Percentiles rank a stretch among this genome's conserved stretches.
phyloP scores from a whole-genome alignment of 2,888 invertebrate species.

The Sylvicola fuscatus region DNA sequence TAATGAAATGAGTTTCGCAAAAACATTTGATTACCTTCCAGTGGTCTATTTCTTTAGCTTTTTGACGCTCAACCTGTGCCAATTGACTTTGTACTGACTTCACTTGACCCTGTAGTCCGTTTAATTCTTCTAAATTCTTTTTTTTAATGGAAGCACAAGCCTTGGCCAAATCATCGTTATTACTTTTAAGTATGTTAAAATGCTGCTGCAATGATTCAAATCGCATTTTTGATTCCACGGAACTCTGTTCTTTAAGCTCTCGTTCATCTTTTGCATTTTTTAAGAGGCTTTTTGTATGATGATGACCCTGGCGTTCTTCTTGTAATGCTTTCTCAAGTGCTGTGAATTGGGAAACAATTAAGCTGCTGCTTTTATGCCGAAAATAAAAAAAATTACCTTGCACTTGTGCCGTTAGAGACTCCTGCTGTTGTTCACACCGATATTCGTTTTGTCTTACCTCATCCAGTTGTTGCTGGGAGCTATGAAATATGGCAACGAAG shows the following conservation, averaged over 20 bases:
- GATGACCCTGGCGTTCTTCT: conserved; percentile 31
- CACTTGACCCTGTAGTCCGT: conserved; percentile 26
- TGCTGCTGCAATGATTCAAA: conserved; percentile 33
- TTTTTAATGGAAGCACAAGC: conserved; percentile 28
- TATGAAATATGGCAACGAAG: conserved; percentile 35
- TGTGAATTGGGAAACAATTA: conserved; percentile 10
- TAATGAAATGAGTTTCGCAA: no score
- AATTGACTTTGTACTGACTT: conserved; percentile 27
- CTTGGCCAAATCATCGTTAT: conserved; percentile 29
- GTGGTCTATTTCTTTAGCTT: conserved; percentile 21
- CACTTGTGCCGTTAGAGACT: conserved; percentile 33
- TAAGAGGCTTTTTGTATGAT: conserved; percentile 28
- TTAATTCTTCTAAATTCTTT: conserved; percentile 27
- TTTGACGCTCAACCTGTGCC: conserved; percentile 21
- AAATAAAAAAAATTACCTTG: conserved; percentile 26
- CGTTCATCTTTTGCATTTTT: conserved; percentile 27
- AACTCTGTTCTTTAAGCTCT: conserved; percentile 27
- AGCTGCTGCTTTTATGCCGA: conserved; percentile 1
- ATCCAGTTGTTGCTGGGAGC: conserved; percentile 33
- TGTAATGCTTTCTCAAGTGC: conserved; percentile 34
- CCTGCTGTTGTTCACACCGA: conserved; percentile 35
- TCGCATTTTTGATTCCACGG: conserved; percentile 28
- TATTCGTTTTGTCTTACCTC: conserved; percentile 29
- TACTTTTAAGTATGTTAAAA: conserved; percentile 29
- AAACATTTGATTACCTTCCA: conserved; percentile 20